These are phyloP conservation scores for Drosophila tripunctata DNA, from an alignment of 2,888 invertebrate genomes.

Conservation along the genomic window DNA sequence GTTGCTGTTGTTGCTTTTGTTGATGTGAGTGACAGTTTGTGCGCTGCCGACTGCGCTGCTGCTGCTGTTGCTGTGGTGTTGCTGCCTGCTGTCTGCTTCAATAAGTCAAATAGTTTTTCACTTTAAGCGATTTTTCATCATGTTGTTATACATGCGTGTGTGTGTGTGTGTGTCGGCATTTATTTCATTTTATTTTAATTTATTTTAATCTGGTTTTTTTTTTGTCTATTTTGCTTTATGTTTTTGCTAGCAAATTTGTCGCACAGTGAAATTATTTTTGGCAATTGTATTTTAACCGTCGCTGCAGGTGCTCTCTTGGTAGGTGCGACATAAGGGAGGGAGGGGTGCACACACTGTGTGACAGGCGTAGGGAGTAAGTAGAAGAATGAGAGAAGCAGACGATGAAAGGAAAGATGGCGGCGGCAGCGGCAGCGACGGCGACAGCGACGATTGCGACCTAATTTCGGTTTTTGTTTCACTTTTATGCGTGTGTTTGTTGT, in stretches of 20 bases:
- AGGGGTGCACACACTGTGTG: too few species aligned
- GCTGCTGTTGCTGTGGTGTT: too few species aligned
- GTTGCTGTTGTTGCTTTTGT: conserved; percentile 10
- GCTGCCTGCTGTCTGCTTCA: conserved; percentile 74
- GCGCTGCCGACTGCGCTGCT: conserved; percentile 49
- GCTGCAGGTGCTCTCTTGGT: conserved; percentile 41
- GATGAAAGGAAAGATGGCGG: neutral
- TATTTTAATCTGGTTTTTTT: conserved; percentile 10
- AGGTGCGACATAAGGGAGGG: neutral
- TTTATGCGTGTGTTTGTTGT: conserved; percentile 25
- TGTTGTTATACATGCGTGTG: conserved; percentile 1
- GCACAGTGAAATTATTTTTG: conserved; percentile 73
- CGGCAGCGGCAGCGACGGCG: too few species aligned
- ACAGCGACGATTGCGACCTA: conserved; percentile 58
- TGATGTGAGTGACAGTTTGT: conserved; percentile 58
- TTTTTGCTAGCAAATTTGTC: conserved; percentile 65
- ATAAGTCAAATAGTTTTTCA: conserved; percentile 77
- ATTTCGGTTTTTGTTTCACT: conserved; percentile 59
- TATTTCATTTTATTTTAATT: conserved; percentile 9
- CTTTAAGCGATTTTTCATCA: conserved; percentile 60
- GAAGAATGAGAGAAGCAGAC: neutral
- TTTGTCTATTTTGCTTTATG: conserved; percentile 25
- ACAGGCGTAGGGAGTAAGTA: neutral
- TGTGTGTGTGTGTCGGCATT: conserved; percentile 13
- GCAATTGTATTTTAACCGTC: conserved; percentile 64